A percentile compares a stretch with the other conserved stretches of the same genome.
Conservation (phyloP, 2,888 invertebrate species). For the Argyra leucocephala region DNA sequence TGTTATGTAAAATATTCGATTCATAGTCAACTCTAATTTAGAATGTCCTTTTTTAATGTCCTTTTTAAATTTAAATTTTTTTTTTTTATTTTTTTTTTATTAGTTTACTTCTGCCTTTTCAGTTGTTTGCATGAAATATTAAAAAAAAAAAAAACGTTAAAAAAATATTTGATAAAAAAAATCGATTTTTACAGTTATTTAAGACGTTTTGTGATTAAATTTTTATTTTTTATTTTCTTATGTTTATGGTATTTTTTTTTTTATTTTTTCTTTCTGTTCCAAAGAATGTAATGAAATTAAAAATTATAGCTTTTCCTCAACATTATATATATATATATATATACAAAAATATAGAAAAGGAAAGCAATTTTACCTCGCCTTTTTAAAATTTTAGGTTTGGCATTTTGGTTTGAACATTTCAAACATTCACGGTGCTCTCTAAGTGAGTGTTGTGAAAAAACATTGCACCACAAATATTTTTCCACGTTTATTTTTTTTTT, state of each 20-base stretch:
- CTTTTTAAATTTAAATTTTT: too few species aligned
- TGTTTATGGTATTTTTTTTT: neutral
- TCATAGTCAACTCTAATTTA: too few species aligned
- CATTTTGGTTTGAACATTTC: neutral
- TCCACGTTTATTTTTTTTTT: neutral
- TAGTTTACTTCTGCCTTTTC: neutral
- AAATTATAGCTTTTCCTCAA: neutral
- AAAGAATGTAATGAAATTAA: neutral
- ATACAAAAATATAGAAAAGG: neutral
- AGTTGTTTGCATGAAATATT: neutral
- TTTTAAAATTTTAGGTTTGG: slow-evolving; percentile 2
- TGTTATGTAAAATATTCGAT: too few species aligned
- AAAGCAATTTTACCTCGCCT: neutral
- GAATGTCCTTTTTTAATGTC: neutral
- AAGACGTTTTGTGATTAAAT: slow-evolving; percentile 3
- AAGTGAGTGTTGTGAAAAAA: neutral
- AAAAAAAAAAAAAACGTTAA: neutral
- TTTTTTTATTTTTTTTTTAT: too few species aligned
- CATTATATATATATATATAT: too few species aligned
- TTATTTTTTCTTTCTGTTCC: too few species aligned
- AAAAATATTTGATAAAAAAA: neutral
- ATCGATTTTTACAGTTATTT: slow-evolving; percentile 1
- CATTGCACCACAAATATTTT: slow-evolving; percentile 1
- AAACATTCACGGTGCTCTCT: too few species aligned
- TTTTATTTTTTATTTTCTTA: neutral